Evolutionary conservation across 2,113 vertebrate genomes (phyloP).

Genomic region (Glareola pratincola): DNA sequence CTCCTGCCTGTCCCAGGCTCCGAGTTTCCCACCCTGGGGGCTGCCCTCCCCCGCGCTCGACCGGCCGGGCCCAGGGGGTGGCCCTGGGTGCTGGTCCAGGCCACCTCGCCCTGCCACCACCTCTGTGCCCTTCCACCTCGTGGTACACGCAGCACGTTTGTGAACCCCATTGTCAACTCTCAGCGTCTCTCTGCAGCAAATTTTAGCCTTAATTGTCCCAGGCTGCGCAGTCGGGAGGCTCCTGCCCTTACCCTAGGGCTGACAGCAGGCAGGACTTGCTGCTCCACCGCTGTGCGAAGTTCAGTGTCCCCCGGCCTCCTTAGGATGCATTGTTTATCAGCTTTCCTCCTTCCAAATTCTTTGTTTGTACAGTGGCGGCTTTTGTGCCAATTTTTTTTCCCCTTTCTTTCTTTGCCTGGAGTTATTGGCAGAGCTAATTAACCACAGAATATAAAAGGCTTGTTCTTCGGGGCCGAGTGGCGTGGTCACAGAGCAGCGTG

Average conservation of each 20-base stretch:
- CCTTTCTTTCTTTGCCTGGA: background rate
- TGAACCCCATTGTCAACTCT: background rate
- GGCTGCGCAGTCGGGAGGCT: background rate
- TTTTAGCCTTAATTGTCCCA: background rate
- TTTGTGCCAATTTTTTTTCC: background rate
- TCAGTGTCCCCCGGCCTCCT: background rate
- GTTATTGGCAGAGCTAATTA: slow-evolving; percentile 60
- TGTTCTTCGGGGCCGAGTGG: background rate
- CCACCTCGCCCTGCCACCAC: rapidly evolving
- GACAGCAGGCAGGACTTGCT: background rate
- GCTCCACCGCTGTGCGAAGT: rapidly evolving
- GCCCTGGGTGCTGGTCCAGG: background rate
- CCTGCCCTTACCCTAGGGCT: background rate
- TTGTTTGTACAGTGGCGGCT: slow-evolving; percentile 26
- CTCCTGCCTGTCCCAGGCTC: background rate
- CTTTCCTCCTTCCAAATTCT: slow-evolving; percentile 15
- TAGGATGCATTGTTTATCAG: slow-evolving; percentile 13
- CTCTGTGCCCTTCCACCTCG: rapidly evolving
- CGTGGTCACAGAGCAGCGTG: background rate
- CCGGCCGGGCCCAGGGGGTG: rapidly evolving
- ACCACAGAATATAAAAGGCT: slow-evolving; percentile 21
- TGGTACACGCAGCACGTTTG: rapidly evolving
- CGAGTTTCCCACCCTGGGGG: background rate
- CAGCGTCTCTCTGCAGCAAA: background rate
- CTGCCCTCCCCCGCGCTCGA: background rate